Percentiles rank a stretch among this genome's conserved stretches.
These are phyloP conservation scores for Drosophila nigritarsus DNA, from an alignment of 2,888 invertebrate genomes.

Conservation along the genomic window DNA sequence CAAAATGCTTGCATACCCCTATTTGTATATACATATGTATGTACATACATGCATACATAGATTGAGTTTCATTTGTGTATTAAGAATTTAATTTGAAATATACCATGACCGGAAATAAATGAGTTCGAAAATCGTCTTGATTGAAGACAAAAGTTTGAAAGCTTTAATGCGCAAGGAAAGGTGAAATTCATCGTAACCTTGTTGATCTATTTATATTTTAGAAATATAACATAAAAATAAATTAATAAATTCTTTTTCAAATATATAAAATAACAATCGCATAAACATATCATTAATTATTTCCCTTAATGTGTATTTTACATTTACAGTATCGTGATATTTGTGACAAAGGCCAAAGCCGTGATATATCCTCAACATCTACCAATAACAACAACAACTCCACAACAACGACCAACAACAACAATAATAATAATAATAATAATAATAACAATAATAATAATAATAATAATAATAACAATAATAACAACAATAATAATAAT, in stretches of 20 bases:
- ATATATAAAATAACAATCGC: background rate
- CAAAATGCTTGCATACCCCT: slow-evolving; percentile 3
- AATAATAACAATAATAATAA: slow-evolving; percentile 43
- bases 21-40: background rate
- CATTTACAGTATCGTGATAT: slow-evolving; percentile 89
- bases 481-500: slow-evolving; percentile 57
- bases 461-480: slow-evolving; percentile 50
- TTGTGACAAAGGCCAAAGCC: slow-evolving; percentile 86
- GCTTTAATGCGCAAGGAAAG: background rate
- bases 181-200: background rate
- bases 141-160: background rate
- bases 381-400: slow-evolving; percentile 62
- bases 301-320: background rate
- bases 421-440: slow-evolving; percentile 48
- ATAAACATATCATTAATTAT: background rate
- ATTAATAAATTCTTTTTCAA: background rate
- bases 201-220: background rate
- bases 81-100: background rate
- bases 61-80: background rate
- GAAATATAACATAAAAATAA: background rate
- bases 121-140: background rate
- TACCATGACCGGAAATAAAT: background rate
- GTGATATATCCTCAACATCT: slow-evolving; percentile 84
- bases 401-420: slow-evolving; percentile 66
- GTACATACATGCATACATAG: background rate